Percentiles rank a stretch among this genome's conserved stretches.
phyloP scores from a whole-genome alignment of 2,888 invertebrate species.

The Melanotus villosus region DNA sequence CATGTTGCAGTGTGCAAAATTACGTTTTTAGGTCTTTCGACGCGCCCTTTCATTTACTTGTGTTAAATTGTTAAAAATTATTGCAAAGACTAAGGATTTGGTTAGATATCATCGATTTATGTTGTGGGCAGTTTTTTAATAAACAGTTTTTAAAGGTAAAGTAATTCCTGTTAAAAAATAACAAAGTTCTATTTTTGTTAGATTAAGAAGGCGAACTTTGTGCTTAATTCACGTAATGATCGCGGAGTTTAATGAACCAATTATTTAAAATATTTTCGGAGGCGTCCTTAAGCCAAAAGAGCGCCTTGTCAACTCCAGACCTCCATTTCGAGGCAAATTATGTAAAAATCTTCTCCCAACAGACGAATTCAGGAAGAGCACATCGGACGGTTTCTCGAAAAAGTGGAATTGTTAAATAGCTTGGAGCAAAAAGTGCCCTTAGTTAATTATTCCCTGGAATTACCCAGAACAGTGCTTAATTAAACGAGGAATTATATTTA shows the following conservation, averaged over 20 bases:
- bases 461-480: conserved; percentile 28
- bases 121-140: too few species aligned
- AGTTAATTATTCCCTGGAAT: conserved; percentile 36
- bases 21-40: too few species aligned
- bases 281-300: conserved; percentile 21
- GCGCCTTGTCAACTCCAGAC: conserved; percentile 19
- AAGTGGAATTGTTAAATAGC: conserved; percentile 41
- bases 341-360: conserved; percentile 40
- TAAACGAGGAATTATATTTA: conserved; percentile 25
- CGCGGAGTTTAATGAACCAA: conserved; percentile 22
- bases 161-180: too few species aligned
- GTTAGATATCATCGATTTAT: too few species aligned
- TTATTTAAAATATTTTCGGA: conserved; percentile 1
- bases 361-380: conserved; percentile 30
- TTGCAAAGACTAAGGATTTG: too few species aligned
- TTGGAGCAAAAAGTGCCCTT: conserved; percentile 32
- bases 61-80: too few species aligned
- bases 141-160: too few species aligned
- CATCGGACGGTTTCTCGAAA: conserved; percentile 25
- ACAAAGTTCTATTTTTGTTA: too few species aligned
- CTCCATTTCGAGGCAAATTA: conserved; percentile 30
- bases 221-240: background rate
- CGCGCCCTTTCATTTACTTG: too few species aligned
- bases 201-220: too few species aligned
- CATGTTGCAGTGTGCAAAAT: too few species aligned